These are phyloP conservation scores for Achatina immaculata DNA, from an alignment of 1,140 invertebrate genomes.

Conservation along the genomic window DNA sequence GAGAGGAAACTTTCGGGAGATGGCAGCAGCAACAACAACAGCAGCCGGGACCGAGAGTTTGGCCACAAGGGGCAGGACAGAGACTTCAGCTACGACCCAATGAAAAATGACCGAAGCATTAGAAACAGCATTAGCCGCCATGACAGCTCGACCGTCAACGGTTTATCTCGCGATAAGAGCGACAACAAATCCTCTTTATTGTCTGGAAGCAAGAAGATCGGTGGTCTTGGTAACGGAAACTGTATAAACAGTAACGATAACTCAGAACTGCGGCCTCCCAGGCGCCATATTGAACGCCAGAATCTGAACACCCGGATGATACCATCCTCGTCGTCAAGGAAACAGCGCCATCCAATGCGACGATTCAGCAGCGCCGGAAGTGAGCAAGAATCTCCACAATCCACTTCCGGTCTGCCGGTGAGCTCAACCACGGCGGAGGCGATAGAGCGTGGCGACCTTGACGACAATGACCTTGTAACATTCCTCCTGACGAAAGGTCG, in stretches of 20 bases:
- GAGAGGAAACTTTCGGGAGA: not conserved
- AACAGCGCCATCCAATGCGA: constrained; percentile 65
- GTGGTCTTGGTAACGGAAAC: not conserved
- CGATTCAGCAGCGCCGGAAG: constrained; percentile 57
- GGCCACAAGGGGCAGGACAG: not conserved
- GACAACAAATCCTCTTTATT: not conserved
- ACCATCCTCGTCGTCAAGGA: constrained; percentile 52
- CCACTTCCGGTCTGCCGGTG: constrained; percentile 47
- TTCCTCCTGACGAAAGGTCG: constrained; percentile 59
- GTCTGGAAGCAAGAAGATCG: constrained; percentile 14
- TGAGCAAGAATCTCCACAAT: constrained; percentile 50
- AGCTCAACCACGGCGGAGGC: constrained; percentile 44
- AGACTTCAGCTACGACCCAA: not conserved
- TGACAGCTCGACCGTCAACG: not conserved
- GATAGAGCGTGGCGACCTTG: constrained; percentile 35
- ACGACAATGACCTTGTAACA: constrained; percentile 54
- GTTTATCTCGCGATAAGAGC: not conserved
- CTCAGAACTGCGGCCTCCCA: constrained; percentile 37
- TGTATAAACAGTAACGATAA: constrained; percentile 21
- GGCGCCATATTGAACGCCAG: constrained; percentile 47
- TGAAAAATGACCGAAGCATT: not conserved
- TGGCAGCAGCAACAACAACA: not conserved
- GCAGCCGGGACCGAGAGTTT: not conserved
- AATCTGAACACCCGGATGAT: constrained; percentile 65
- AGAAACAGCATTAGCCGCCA: not conserved